These are phyloP conservation scores for Coluber constrictor DNA, from an alignment of 2,797 vertebrate species.

Conservation along the genomic window DNA sequence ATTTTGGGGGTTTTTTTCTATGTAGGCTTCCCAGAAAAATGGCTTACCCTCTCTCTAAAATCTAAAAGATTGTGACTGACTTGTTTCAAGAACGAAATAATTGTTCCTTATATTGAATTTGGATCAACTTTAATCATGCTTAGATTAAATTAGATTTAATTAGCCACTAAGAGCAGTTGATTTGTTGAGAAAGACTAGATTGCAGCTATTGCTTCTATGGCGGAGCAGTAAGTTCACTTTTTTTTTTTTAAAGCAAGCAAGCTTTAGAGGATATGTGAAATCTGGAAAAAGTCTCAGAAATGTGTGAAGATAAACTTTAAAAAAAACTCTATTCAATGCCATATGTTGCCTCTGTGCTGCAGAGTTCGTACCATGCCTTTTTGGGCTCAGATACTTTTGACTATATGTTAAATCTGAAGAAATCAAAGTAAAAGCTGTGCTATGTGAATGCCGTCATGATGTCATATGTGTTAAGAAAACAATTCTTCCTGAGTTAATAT, in stretches of 20 bases:
- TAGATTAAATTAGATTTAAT: background rate
- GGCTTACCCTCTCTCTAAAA: background rate
- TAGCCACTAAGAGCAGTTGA: background rate
- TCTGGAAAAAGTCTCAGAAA: background rate
- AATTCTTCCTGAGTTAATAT: background rate
- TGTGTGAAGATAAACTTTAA: background rate
- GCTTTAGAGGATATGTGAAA: background rate
- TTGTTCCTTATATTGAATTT: background rate
- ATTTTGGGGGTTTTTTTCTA: background rate
- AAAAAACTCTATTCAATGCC: background rate
- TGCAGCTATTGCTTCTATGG: background rate
- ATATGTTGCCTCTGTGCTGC: background rate
- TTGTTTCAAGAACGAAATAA: background rate
- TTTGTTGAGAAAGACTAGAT: background rate
- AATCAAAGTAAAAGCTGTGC: background rate
- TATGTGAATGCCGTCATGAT: background rate
- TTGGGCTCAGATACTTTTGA: background rate
- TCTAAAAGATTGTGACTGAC: background rate
- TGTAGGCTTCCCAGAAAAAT: background rate
- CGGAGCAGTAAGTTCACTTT: background rate
- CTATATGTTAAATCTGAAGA: background rate
- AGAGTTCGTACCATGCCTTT: background rate
- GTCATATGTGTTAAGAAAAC: background rate
- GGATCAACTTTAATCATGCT: background rate
- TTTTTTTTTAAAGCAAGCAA: background rate